Base-by-base conservation (phyloP, 2,797 vertebrate species). In the Manis pentadactyla region DNA sequence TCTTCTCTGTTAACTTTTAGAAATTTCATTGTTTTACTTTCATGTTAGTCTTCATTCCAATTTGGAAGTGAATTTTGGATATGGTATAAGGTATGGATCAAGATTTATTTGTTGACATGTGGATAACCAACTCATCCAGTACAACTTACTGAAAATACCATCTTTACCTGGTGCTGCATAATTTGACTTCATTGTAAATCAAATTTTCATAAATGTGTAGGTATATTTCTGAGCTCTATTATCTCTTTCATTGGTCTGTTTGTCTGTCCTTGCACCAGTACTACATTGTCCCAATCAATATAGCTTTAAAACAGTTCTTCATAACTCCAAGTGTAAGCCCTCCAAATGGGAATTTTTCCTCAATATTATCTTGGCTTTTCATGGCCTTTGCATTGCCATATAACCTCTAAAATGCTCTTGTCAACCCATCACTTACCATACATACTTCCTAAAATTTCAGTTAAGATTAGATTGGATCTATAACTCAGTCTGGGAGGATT, bases 41-140 rank as follows among this genome's bases (percentile, higher is more conserved):
- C 39, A 90, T 10, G 59, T 83, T 64, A 71, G 11, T 59, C 61
- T 94, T 84, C 71, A 53, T 42, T 89, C 6, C 15, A 77, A 46
- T 57, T 83, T 96, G 88, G 34, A 91, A 84, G 71, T 46, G 23
- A 84, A 53, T 39, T 78, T 87, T 90, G 57, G 51, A 49, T 82
- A 63, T 25, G 31, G 7, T 75, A 0, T 75, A 94, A 61, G 34
- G 15, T 23, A 71, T 59, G 7, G 11, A 29, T 82, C 81, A 75
- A 90, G 12, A 75, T 75, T 75, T 29, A 86, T 63, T 75, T 87
- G 7, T 39, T 90, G 19, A 42, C 17, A 53, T 25, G 14, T 27
- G 25, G 34, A 61, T 46, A 63, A 83, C 13, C 17, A 34, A 19
- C 25, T 84, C 27, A 69, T 21, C 7, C 46, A 69, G 34, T 12